Evolutionary conservation across 2,797 vertebrate species (phyloP).

Genomic region (Sebastes trivittatus): DNA sequence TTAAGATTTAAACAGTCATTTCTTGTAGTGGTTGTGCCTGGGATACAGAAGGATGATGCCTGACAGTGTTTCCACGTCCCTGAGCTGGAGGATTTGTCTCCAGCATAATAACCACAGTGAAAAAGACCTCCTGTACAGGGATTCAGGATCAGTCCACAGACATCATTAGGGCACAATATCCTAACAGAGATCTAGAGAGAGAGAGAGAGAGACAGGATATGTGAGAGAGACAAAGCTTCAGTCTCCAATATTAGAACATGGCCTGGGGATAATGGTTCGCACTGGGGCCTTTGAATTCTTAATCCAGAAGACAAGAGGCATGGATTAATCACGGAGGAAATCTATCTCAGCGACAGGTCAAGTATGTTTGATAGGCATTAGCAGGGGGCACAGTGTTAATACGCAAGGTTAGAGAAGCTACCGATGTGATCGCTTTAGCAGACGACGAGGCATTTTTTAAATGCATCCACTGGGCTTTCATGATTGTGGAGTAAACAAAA

Average conservation of each 20-base stretch:
- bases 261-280: slow-evolving; percentile 57
- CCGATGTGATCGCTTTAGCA: slow-evolving; percentile 3
- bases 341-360: slow-evolving; percentile 61
- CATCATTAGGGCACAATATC: slow-evolving; percentile 15
- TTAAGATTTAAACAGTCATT: not conserved
- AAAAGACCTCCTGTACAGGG: not conserved
- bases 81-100: slow-evolving; percentile 11
- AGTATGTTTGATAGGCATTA: slow-evolving; percentile 69
- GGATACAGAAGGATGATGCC: not conserved
- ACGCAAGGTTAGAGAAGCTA: slow-evolving; percentile 46
- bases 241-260: slow-evolving; percentile 67
- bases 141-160: slow-evolving; percentile 19
- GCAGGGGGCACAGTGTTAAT: slow-evolving; percentile 43
- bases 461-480: not conserved
- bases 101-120: not conserved
- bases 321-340: slow-evolving; percentile 70
- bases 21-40: not conserved
- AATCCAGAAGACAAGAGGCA: slow-evolving; percentile 66
- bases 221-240: slow-evolving; percentile 16
- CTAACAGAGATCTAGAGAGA: not conserved
- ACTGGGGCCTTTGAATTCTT: slow-evolving; percentile 64
- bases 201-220: not conserved
- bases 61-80: not conserved
- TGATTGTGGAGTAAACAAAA: not conserved
- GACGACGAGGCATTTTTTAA: not conserved